Conservation (phyloP, 2,113 vertebrate genomes). For the Gopherus evgoodei region DNA sequence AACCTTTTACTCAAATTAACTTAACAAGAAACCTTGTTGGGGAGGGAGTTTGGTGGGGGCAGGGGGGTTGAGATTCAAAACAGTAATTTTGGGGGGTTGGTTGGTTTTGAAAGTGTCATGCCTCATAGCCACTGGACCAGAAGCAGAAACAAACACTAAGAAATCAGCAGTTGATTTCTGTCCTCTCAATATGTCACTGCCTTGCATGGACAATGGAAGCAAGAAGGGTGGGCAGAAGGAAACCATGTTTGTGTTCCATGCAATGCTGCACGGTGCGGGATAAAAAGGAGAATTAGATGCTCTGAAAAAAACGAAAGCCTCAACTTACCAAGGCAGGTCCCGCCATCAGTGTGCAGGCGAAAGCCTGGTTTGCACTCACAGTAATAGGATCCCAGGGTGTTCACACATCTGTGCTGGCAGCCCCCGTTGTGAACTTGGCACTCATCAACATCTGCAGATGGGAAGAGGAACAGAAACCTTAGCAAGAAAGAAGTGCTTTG, state of each 20-base stretch:
- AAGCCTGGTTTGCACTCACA: conserved; percentile 90
- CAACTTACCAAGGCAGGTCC: conserved; percentile 92
- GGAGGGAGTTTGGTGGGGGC: no score
- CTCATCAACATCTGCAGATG: conserved; percentile 88
- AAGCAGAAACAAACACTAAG: background rate
- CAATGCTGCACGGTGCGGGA: rapidly evolving
- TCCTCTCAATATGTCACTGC: rapidly evolving
- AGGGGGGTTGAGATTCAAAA: background rate
- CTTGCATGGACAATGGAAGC: rapidly evolving
- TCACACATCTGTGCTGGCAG: conserved; percentile 95
- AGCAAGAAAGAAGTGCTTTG: background rate
- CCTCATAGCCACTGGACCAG: rapidly evolving
- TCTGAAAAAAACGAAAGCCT: rapidly evolving
- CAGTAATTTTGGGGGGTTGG: rapidly evolving
- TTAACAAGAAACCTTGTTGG: background rate
- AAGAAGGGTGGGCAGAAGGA: rapidly evolving
- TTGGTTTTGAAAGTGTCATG: background rate
- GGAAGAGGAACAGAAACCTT: no score
- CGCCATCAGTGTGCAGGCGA: conserved; percentile 89
- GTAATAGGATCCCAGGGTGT: conserved; percentile 90
- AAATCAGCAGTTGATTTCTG: background rate
- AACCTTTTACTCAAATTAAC: background rate
- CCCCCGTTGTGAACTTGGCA: conserved; percentile 93
- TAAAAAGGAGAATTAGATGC: rapidly evolving
- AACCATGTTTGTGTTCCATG: rapidly evolving